A percentile compares a stretch with the other conserved stretches of the same genome.
Evolutionary conservation across 2,888 invertebrate species (phyloP).

Genomic region (Lamellibrachia columna): DNA sequence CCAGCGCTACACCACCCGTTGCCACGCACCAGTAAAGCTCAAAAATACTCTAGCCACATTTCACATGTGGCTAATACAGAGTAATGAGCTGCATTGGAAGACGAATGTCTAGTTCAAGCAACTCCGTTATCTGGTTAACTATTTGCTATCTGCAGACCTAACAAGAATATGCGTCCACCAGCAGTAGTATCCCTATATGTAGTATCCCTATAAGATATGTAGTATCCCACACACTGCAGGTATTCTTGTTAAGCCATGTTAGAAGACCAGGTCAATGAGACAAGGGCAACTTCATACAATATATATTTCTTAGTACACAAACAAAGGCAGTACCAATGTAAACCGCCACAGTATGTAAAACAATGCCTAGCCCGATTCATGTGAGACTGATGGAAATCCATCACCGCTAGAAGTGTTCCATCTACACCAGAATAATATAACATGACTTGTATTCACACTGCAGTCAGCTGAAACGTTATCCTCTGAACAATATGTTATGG

Average conservation of each 20-base stretch:
- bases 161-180: background rate
- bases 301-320: background rate
- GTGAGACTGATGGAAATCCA: too few relatives aligned
- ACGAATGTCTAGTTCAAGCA: background rate
- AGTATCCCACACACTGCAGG: too few relatives aligned
- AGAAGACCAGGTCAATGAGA: background rate
- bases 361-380: background rate
- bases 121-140: background rate
- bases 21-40: too few relatives aligned
- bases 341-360: background rate
- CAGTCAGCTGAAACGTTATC: background rate
- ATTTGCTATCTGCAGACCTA: background rate
- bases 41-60: too few relatives aligned
- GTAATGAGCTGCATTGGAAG: too few relatives aligned
- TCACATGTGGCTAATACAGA: too few relatives aligned
- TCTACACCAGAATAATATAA: too few relatives aligned
- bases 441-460: too few relatives aligned
- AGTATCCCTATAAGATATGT: background rate
- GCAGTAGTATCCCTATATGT: background rate
- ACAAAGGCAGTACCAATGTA: background rate
- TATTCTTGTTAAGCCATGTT: background rate
- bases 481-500: background rate
- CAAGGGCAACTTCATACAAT: background rate
- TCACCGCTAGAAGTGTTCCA: too few relatives aligned
- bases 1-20: too few relatives aligned